Base-by-base conservation (phyloP, 2,113 vertebrate genomes). In the Saimiri boliviensis region DNA sequence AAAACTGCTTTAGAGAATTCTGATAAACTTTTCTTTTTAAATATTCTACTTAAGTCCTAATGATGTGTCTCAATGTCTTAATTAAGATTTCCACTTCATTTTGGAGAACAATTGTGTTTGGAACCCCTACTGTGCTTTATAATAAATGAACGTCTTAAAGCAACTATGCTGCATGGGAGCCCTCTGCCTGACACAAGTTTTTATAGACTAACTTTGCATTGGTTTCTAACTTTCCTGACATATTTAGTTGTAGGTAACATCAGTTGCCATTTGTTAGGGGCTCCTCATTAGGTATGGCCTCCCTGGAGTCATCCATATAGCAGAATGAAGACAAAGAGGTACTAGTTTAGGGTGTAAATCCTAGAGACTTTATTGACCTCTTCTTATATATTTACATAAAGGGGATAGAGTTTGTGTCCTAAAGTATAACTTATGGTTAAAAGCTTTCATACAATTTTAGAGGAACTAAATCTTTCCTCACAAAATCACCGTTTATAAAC, bases 91-190 rank as follows among this genome's bases (percentile, higher is more conserved):
- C 16, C 42, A n/a, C n/a, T 70, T 89, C 8, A 56, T 82, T 82
- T 79, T n/a, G 37, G 30, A 70, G 3, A 63, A 23, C 8, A 13
- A 19, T 1, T 74, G 7, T 86, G 17, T 54, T 82, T 58, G 42
- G 42, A 12, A 49, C 10, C 8, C 5, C n/a, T 63, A 4, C 7
- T 76, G 40, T 60, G 60, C 6, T 63, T 94, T 71, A 13, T 4
- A 76, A 11, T 14, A 30, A 81, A 21, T 30, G 16, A 35, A 16
- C 45, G 20, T 63, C 45, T 82, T 30, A 60, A 45, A 82, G 32
- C 12, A 47, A 4, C 27, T 21, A 0, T 25, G 25, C 20, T n/a
- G 1, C n/a, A 7, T 37, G 32, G 1, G 27, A 56, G 3, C 35
- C 8, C 2, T 89, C 27, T 60, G 25, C 21, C 23, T n/a, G 32